Conservation (phyloP, 2,888 invertebrate species). For the Teleogryllus oceanicus region DNA sequence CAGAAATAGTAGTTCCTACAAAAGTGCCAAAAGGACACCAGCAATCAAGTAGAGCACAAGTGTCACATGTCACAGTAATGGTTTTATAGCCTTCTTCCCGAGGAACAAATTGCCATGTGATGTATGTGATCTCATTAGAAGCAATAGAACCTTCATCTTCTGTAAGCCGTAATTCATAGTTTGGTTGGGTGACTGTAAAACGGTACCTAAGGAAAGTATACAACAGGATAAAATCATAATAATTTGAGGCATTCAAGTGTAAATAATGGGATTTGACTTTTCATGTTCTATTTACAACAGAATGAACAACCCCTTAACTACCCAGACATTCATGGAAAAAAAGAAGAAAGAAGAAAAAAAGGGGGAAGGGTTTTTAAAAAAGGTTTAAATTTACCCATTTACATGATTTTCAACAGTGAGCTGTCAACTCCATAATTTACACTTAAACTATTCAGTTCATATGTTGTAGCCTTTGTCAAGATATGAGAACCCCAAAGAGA, state of each 20-base stretch:
- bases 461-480: no score
- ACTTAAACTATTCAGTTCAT: no score
- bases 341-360: no score
- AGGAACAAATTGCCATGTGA: slow-evolving; percentile 41
- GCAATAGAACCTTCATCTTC: slow-evolving; percentile 37
- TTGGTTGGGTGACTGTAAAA: background rate
- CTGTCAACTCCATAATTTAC: no score
- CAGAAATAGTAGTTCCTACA: background rate
- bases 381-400: no score
- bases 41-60: slow-evolving; percentile 4
- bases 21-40: background rate
- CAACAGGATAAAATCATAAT: background rate
- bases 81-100: slow-evolving; percentile 37
- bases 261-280: no score
- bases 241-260: background rate
- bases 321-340: no score
- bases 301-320: no score
- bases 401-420: no score
- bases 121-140: slow-evolving; percentile 41
- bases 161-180: slow-evolving; percentile 23
- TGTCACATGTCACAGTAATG: slow-evolving; percentile 33
- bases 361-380: no score
- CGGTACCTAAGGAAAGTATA: slow-evolving; percentile 21
- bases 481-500: no score
- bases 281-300: no score